phyloP scores from a whole-genome alignment of 2,888 invertebrate genomes.

The Rugalucina vietnamica region DNA sequence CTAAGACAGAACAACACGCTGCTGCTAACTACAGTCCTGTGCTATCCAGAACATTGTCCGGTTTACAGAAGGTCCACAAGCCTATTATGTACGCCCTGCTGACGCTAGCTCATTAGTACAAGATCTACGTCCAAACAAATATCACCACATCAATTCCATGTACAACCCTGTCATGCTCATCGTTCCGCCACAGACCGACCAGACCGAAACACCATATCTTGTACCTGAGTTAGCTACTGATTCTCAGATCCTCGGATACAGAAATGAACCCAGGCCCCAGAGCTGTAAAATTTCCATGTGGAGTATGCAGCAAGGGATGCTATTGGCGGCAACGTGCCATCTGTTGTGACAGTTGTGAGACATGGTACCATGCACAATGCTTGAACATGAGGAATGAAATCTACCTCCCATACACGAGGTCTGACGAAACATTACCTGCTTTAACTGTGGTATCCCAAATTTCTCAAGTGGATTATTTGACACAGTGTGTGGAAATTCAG shows the following conservation, averaged over 20 bases:
- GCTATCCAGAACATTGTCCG: background rate
- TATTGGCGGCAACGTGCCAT: constrained; percentile 18
- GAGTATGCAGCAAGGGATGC: constrained; percentile 21
- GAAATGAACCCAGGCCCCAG: constrained; percentile 3
- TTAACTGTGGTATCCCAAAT: constrained; percentile 2
- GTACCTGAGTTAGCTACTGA: background rate
- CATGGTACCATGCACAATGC: constrained; percentile 26
- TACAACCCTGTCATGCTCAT: background rate
- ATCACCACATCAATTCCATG: background rate
- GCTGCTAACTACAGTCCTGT: background rate
- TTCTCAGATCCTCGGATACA: background rate
- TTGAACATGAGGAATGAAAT: constrained; percentile 18
- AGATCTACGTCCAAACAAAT: background rate
- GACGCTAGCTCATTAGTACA: background rate
- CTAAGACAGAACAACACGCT: no score
- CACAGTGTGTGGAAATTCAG: background rate
- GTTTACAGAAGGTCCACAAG: background rate
- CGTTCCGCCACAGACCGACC: background rate
- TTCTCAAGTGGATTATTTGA: constrained; percentile 7
- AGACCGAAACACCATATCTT: background rate
- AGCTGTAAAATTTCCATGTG: constrained; percentile 8
- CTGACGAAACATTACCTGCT: background rate
- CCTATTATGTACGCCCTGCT: background rate
- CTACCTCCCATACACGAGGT: background rate
- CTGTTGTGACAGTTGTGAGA: constrained; percentile 26